Conservation (phyloP, 2,113 vertebrate genomes). For the Ginglymostoma cirratum region DNA sequence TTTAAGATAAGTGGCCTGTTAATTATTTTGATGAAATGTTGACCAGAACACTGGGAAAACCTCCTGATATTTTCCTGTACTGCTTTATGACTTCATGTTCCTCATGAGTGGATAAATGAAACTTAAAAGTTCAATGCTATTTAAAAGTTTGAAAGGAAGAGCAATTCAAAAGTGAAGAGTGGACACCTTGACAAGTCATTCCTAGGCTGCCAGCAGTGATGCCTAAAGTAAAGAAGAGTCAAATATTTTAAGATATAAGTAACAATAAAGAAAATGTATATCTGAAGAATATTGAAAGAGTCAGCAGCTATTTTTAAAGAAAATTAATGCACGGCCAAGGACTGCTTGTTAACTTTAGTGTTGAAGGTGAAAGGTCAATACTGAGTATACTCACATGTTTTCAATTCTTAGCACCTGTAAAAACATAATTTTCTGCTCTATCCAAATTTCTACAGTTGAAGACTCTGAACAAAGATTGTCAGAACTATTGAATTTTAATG, state of each 20-base stretch:
- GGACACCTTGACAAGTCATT: neutral
- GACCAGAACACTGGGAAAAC: neutral
- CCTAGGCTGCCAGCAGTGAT: neutral
- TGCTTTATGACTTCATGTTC: neutral
- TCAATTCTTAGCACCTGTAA: conserved; percentile 28
- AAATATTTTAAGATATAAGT: neutral
- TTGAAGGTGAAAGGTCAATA: conserved; percentile 16
- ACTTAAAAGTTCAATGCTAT: neutral
- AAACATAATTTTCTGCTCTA: conserved; percentile 30
- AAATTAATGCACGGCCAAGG: conserved; percentile 31
- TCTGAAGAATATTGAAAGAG: conserved; percentile 24
- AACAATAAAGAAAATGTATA: conserved; percentile 6
- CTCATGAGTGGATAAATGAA: neutral
- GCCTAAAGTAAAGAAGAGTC: neutral
- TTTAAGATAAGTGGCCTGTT: neutral
- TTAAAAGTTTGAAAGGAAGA: neutral
- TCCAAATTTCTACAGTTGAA: conserved; percentile 19
- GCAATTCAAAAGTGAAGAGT: neutral
- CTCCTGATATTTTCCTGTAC: too few species aligned
- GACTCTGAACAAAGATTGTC: conserved; percentile 24
- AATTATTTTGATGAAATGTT: neutral
- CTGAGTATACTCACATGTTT: conserved; percentile 21
- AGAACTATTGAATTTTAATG: conserved; percentile 24
- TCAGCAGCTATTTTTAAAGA: conserved; percentile 18
- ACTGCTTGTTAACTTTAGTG: conserved; percentile 33